Conservation (phyloP, 1,140 invertebrate genomes). For the Subanguina moxae region DNA sequence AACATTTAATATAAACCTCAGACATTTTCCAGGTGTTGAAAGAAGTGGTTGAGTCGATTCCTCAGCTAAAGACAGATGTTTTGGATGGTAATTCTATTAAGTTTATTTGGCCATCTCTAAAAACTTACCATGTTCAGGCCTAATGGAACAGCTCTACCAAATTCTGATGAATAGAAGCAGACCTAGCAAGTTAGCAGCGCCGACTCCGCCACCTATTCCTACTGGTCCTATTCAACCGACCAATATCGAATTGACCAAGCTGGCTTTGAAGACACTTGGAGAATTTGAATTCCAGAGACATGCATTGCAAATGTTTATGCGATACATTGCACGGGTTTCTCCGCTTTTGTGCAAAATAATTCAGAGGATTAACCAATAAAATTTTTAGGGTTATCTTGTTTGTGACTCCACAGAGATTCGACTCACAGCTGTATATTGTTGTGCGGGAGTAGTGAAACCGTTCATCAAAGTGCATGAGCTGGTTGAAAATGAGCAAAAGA, state of each 20-base stretch:
- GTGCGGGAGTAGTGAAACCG: constrained; percentile 78
- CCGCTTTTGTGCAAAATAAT: background rate
- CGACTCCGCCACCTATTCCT: constrained; percentile 42
- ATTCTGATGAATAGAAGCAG: constrained; percentile 37
- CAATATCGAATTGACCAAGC: constrained; percentile 77
- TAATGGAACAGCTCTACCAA: constrained; percentile 44
- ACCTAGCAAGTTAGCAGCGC: constrained; percentile 45
- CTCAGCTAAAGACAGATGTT: constrained; percentile 79
- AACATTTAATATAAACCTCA: constrained; percentile 1
- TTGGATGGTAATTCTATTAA: constrained; percentile 69
- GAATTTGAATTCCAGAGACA: constrained; percentile 87
- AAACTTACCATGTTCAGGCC: constrained; percentile 69
- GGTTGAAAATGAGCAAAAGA: constrained; percentile 43
- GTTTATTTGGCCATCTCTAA: constrained; percentile 74
- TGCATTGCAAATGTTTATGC: constrained; percentile 56
- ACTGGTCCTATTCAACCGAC: constrained; percentile 62
- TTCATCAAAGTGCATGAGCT: constrained; percentile 66
- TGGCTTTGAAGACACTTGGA: constrained; percentile 86
- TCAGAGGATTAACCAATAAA: constrained; percentile 5
- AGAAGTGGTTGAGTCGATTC: constrained; percentile 81
- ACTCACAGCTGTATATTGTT: constrained; percentile 87
- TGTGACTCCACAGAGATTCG: constrained; percentile 86
- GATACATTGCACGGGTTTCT: constrained; percentile 53
- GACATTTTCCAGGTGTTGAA: constrained; percentile 61
- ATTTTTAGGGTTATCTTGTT: constrained; percentile 74